Conservation (phyloP, 2,797 vertebrate genomes). For the Micromesistius poutassou region DNA sequence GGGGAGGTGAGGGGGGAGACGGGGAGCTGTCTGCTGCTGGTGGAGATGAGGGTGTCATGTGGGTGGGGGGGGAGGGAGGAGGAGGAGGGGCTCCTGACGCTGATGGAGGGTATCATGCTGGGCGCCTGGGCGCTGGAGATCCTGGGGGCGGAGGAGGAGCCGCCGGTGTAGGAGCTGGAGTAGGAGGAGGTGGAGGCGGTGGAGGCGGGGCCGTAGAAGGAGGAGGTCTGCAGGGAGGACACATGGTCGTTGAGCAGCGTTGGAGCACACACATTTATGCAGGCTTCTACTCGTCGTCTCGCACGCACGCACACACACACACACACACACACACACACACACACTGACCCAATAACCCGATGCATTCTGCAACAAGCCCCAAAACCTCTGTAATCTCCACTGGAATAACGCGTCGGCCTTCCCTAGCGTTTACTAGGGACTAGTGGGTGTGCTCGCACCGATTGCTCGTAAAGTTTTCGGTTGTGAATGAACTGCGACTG, state of each 20-base stretch:
- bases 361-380: too few relatives aligned
- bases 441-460: too few relatives aligned
- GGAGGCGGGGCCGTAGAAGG: too few relatives aligned
- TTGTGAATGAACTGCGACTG: neutral
- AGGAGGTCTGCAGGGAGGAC: neutral
- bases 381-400: too few relatives aligned
- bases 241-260: neutral
- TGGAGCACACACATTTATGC: neutral
- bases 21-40: slow-evolving; percentile 26
- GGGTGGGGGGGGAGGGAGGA: slow-evolving; percentile 8
- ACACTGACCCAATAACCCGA: neutral
- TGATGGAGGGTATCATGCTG: slow-evolving; percentile 34
- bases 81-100: slow-evolving; percentile 35
- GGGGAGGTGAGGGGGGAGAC: slow-evolving; percentile 54
- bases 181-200: slow-evolving; percentile 25
- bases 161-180: neutral
- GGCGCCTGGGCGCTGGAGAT: neutral
- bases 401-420: too few relatives aligned
- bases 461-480: too few relatives aligned
- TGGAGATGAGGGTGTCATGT: slow-evolving; percentile 38
- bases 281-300: too few relatives aligned
- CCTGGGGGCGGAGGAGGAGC: neutral
- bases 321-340: slow-evolving; percentile 2
- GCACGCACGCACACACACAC: neutral
- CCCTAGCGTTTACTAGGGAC: too few relatives aligned